Conservation (phyloP, 2,113 vertebrate genomes). For the Martes martes region DNA sequence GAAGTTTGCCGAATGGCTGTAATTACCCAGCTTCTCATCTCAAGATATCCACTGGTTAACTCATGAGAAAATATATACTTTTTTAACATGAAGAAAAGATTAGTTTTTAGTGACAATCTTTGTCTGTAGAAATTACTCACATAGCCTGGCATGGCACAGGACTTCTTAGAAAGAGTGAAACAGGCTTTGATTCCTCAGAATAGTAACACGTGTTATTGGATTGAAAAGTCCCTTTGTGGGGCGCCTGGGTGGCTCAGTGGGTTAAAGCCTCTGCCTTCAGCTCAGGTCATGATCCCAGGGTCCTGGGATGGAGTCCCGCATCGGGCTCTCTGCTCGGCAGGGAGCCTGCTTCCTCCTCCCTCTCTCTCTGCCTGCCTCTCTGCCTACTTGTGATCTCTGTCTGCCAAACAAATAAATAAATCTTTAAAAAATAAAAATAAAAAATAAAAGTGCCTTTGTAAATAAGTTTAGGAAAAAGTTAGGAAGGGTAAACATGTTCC, state of each 20-base stretch:
- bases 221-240: neutral
- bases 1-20: neutral
- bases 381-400: too few relatives aligned
- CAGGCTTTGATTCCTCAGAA: neutral
- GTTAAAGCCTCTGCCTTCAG: too few relatives aligned
- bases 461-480: conserved; percentile 9
- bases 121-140: conserved; percentile 21
- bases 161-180: conserved; percentile 2
- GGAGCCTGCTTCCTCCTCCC: too few relatives aligned
- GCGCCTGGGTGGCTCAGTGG: too few relatives aligned
- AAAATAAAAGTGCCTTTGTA: neutral
- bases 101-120: neutral
- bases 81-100: neutral
- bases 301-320: too few relatives aligned
- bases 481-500: neutral
- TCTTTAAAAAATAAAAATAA: too few relatives aligned
- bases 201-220: neutral
- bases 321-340: too few relatives aligned
- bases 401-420: too few relatives aligned
- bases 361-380: too few relatives aligned
- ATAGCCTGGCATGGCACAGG: neutral
- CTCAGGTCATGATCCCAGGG: too few relatives aligned
- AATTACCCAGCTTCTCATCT: neutral
- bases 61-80: neutral
- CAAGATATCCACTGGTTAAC: neutral